Evolutionary conservation across 2,113 vertebrate species (phyloP).

Genomic region (Pterocles orientalis): DNA sequence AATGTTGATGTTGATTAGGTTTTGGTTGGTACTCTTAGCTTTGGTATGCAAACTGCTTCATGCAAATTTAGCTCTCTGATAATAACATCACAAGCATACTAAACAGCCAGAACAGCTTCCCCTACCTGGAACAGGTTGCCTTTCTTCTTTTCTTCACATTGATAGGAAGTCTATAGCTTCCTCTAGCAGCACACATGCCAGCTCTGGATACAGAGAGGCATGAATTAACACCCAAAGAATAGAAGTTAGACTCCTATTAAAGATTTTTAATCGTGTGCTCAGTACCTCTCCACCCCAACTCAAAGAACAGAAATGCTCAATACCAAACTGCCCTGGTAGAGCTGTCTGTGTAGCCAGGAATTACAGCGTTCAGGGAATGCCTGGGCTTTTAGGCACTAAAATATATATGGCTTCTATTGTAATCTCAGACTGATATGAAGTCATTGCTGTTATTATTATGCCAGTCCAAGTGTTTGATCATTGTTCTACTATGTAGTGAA

Average conservation of each 20-base stretch:
- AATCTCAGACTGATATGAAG: constrained; percentile 42
- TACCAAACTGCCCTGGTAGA: not conserved
- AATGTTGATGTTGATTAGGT: not conserved
- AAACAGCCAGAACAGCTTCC: not conserved
- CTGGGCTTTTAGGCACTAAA: not conserved
- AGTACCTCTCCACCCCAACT: not conserved
- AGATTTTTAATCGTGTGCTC: not conserved
- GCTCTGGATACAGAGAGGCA: not conserved
- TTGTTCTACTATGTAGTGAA: constrained; percentile 58
- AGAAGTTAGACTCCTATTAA: not conserved
- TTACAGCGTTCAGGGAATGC: not conserved
- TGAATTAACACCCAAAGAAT: not conserved
- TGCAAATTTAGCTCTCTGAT: not conserved
- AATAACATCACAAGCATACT: not conserved
- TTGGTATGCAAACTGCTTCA: not conserved
- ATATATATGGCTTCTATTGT: not conserved
- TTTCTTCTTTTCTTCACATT: not conserved
- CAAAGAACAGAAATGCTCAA: not conserved
- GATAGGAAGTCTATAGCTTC: not conserved
- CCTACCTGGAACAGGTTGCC: not conserved
- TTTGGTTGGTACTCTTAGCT: not conserved
- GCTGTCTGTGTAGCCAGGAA: not conserved
- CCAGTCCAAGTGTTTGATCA: constrained; percentile 65
- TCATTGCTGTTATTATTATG: constrained; percentile 52
- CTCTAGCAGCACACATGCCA: not conserved